Percentiles rank a stretch among this genome's conserved stretches.
These are phyloP conservation scores for Xiphophorus couchianus DNA, from an alignment of 2,113 vertebrate species.

Conservation along the genomic window DNA sequence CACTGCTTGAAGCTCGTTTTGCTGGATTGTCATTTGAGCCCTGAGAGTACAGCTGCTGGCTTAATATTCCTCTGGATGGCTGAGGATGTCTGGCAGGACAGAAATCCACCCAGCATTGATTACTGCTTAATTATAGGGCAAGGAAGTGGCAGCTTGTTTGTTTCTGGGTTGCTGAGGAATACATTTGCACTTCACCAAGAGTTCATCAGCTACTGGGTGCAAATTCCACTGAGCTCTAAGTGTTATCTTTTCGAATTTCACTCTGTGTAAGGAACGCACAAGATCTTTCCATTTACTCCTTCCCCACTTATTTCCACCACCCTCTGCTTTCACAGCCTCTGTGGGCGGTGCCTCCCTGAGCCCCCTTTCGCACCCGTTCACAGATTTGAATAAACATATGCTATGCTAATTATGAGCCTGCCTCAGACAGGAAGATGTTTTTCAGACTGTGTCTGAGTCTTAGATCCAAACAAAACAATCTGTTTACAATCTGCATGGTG, in stretches of 20 bases:
- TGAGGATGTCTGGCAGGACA: slow-evolving; percentile 60
- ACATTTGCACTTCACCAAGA: slow-evolving; percentile 80
- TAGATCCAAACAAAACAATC: slow-evolving; percentile 48
- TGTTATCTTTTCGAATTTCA: slow-evolving; percentile 66
- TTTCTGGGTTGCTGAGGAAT: slow-evolving; percentile 82
- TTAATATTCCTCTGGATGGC: slow-evolving; percentile 60
- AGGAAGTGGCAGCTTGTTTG: slow-evolving; percentile 83
- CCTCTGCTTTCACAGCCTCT: slow-evolving; percentile 75
- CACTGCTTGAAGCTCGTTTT: slow-evolving; percentile 42
- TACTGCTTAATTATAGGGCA: slow-evolving; percentile 82
- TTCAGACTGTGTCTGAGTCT: slow-evolving; percentile 34
- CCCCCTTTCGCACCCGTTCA: slow-evolving; percentile 75
- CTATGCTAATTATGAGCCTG: slow-evolving; percentile 77
- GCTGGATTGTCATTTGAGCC: slow-evolving; percentile 59
- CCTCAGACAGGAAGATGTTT: slow-evolving; percentile 63
- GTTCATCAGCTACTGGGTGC: slow-evolving; percentile 75
- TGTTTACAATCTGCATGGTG: slow-evolving; percentile 63
- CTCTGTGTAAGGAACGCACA: slow-evolving; percentile 35
- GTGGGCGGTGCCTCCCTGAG: slow-evolving; percentile 74
- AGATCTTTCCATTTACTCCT: slow-evolving; percentile 52
- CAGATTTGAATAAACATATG: slow-evolving; percentile 83
- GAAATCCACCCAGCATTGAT: slow-evolving; percentile 78
- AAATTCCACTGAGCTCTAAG: slow-evolving; percentile 77
- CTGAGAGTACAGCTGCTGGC: slow-evolving; percentile 56
- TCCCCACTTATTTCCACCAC: slow-evolving; percentile 65